Conservation (phyloP, 2,888 invertebrate genomes). For the Polydrusus cervinus region DNA sequence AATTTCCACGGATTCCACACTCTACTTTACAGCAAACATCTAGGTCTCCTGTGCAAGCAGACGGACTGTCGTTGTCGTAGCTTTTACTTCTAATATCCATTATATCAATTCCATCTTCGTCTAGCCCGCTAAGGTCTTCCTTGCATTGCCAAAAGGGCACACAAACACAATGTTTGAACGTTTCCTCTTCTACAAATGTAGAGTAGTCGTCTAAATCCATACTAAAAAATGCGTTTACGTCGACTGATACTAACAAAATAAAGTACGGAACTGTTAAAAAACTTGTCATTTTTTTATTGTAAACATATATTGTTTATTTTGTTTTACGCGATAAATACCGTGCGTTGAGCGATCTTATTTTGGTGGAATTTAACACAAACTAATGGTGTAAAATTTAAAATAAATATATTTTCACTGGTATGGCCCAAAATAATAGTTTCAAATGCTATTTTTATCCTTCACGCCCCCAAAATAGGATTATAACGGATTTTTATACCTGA, state of each 20-base stretch:
- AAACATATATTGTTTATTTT: background rate
- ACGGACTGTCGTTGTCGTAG: background rate
- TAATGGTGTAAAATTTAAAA: background rate
- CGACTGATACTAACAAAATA: background rate
- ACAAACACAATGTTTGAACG: conserved; percentile 62
- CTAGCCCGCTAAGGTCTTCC: conserved; percentile 64
- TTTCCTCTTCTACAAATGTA: background rate
- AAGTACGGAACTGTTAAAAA: background rate
- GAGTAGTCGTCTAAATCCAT: conserved; percentile 18
- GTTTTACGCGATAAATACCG: background rate
- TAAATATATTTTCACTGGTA: background rate
- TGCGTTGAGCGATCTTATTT: background rate
- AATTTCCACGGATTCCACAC: conserved; percentile 62
- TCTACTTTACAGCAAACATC: conserved; percentile 66
- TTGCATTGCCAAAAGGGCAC: conserved; percentile 68
- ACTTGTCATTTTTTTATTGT: conserved; percentile 1
- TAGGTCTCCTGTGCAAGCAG: conserved; percentile 60
- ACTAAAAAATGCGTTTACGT: background rate
- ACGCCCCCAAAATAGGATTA: background rate
- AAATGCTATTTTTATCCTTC: background rate
- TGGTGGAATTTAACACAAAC: background rate
- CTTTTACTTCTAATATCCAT: conserved; percentile 55
- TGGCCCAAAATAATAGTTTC: background rate
- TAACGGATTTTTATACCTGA: background rate
- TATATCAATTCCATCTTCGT: conserved; percentile 62